Evolutionary conservation across 64 coral and sea anemone genomes (phyloP).

Genomic region (Pocillopora verrucosa): DNA sequence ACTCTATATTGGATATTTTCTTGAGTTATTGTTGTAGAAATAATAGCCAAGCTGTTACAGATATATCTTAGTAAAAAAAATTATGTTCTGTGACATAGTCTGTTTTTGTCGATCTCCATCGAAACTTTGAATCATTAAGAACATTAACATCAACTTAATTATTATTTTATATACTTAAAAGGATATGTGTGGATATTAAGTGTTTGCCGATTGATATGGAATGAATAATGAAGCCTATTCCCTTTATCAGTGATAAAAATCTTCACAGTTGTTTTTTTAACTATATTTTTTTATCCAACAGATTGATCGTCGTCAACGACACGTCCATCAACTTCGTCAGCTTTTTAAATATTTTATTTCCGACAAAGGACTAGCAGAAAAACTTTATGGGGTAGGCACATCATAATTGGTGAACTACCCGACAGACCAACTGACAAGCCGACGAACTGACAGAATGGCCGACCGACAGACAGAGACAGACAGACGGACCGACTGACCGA

Average conservation of each 20-base stretch:
- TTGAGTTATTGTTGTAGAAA: no score
- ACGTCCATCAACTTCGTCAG: constrained; percentile 39
- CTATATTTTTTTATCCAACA: neutral
- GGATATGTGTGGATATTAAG: no score
- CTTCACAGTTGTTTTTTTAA: neutral
- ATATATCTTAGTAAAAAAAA: no score
- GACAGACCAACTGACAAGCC: neutral
- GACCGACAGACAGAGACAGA: neutral
- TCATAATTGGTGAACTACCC: neutral
- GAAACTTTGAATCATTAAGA: no score
- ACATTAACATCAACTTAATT: no score
- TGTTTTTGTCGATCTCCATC: no score
- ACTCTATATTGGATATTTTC: neutral
- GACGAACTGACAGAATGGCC: neutral
- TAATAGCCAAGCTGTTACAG: no score
- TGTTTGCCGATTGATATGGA: no score
- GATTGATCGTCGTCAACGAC: constrained; percentile 30
- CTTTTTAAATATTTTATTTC: constrained; percentile 26
- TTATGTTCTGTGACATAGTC: no score
- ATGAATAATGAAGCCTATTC: neutral
- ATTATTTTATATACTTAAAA: no score
- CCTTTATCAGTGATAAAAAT: neutral
- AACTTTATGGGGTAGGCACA: constrained; percentile 33
- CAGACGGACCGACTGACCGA: neutral
- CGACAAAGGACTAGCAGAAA: constrained; percentile 8